A percentile compares a stretch with the other conserved stretches of the same genome.
Conservation (phyloP, 2,888 invertebrate species). For the Spodoptera picta region DNA sequence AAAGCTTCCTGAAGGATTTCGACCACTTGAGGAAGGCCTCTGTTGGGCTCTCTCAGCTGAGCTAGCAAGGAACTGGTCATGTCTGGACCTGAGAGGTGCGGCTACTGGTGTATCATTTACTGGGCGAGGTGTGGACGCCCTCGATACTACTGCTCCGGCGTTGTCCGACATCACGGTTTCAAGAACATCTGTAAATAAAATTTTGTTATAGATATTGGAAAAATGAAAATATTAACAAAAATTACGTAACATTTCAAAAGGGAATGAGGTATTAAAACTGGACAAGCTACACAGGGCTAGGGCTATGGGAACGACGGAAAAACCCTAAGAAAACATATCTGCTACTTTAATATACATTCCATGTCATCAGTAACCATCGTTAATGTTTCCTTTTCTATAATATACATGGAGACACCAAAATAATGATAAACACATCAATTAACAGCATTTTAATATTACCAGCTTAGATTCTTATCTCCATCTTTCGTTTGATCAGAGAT, state of each 20-base stretch:
- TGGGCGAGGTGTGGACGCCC: conserved; percentile 86
- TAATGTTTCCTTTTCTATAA: conserved; percentile 12
- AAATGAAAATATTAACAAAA: not conserved
- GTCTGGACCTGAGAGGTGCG: conserved; percentile 85
- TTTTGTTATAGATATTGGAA: conserved; percentile 5
- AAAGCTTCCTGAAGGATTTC: conserved; percentile 87
- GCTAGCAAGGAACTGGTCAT: conserved; percentile 90
- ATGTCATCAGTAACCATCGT: conserved; percentile 9
- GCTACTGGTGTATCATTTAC: conserved; percentile 81
- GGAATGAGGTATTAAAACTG: not conserved
- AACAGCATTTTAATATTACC: conserved; percentile 41
- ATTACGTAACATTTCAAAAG: not conserved
- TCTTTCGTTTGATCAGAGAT: conserved; percentile 72
- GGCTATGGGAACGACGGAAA: conserved; percentile 12
- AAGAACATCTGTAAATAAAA: conserved; percentile 77
- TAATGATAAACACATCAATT: conserved; percentile 45
- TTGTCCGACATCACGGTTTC: conserved; percentile 84
- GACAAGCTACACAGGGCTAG: not conserved
- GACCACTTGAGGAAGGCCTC: conserved; percentile 85
- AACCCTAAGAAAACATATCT: conserved; percentile 2
- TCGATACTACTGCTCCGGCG: conserved; percentile 81
- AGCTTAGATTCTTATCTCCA: conserved; percentile 67
- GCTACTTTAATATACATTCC: conserved; percentile 8
- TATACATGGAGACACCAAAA: conserved; percentile 12
- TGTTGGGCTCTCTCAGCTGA: conserved; percentile 84